Conservation (phyloP, 2,113 vertebrate genomes). For the Oryzias celebensis region DNA sequence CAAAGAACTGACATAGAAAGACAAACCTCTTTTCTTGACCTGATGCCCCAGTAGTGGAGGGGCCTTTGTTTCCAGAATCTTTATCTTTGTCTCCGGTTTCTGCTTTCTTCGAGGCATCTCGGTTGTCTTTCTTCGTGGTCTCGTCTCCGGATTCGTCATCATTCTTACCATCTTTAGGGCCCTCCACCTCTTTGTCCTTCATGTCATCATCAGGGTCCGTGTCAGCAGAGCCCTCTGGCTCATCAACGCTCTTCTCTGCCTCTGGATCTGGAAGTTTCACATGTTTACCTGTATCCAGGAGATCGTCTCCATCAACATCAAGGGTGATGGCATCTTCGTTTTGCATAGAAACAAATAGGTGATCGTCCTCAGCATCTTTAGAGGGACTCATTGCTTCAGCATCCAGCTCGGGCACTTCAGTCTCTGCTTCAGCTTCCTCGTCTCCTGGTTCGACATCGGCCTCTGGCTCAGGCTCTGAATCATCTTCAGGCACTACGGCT, state of each 20-base stretch:
- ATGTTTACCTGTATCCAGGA: constrained; percentile 99
- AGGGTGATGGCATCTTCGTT: constrained; percentile 99
- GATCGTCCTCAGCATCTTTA: constrained; percentile 98
- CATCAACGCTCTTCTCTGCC: constrained; percentile 92
- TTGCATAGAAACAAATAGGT: constrained; percentile 98
- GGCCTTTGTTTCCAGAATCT: constrained; percentile 99
- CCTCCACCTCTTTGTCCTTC: constrained; percentile 86
- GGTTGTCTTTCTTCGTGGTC: constrained; percentile 91
- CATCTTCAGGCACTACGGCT: constrained; percentile 40
- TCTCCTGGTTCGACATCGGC: constrained; percentile 35
- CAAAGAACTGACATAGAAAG: constrained; percentile 99
- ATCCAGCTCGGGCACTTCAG: constrained; percentile 83
- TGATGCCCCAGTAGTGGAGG: constrained; percentile 96
- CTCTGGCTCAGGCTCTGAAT: constrained; percentile 48
- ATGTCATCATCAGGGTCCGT: constrained; percentile 89
- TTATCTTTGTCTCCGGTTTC: constrained; percentile 99
- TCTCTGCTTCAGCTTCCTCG: constrained; percentile 63
- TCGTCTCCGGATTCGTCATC: constrained; percentile 91
- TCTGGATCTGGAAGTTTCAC: constrained; percentile 99
- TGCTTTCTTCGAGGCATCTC: constrained; percentile 95
- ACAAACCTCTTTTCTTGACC: constrained; percentile 99
- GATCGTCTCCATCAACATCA: constrained; percentile 99
- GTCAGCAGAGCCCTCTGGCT: constrained; percentile 87
- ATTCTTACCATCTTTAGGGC: constrained; percentile 97
- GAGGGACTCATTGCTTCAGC: constrained; percentile 86